Base-by-base conservation (phyloP, 2,888 invertebrate genomes). In the Priocnemis perturbator region DNA sequence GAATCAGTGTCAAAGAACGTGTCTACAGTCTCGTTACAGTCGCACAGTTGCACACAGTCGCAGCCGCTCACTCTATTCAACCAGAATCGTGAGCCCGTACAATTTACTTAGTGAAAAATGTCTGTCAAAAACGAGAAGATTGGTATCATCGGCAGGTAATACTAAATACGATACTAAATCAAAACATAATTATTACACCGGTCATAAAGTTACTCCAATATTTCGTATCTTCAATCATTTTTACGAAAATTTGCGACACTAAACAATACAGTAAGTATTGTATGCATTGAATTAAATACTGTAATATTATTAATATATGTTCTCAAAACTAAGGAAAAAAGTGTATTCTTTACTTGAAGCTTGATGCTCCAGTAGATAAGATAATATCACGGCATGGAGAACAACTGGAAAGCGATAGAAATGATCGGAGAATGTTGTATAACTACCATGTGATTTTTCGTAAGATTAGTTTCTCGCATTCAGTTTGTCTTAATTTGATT, bases 131-230 rank as follows among this genome's bases (percentile, higher is more conserved):
- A 89, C 64, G 93, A 93, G 89, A 94, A 94, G 90, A 92, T 95
- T 78, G 94, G 94, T 75, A 95, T 95, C 76, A 91, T 95, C 73
- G 95, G 95, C 86, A 95, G 95, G 95, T 95, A 90, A 81, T n/a
- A 11, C 17, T 7, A 44, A 21, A 17, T 5, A 17, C 37, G 1
- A 50, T 19, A 50, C 19, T 50, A 9, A 50, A n/a, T n/a, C 1
- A 11, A 1, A 11, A 9, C 17, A 50, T 50, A 19, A 7, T 50
- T 11, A 17, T 50, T 47, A 7, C 47, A 47, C 4, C 2, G 47
- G 17, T 47, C 15, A 17, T 47, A 17, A 47, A 47, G 15, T 47
- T 47, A 9, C 19, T 44, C n/a, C n/a, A 44, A 58, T 44, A 20
- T 19, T 3, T 20, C 26, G 26, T 26, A 26, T 26, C 26, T 26